A percentile compares a stretch with the other conserved stretches of the same genome.
phyloP scores from a whole-genome alignment of 2,797 vertebrate species.

The Schizothorax lantsangensis region DNA sequence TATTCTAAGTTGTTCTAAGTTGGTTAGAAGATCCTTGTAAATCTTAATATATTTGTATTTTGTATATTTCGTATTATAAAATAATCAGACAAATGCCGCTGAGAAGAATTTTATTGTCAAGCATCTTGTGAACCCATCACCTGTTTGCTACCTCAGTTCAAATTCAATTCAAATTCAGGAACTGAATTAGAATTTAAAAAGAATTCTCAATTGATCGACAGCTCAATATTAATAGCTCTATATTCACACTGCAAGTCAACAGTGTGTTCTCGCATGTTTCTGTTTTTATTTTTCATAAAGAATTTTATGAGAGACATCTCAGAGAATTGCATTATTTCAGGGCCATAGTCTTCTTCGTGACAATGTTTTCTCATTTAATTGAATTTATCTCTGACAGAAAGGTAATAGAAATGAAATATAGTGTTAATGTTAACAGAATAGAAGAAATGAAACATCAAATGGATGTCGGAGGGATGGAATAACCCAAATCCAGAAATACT shows the following conservation, averaged over 20 bases:
- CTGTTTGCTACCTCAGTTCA: not conserved
- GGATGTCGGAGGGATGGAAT: not conserved
- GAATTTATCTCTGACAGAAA: slow-evolving; percentile 17
- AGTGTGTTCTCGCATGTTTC: not conserved
- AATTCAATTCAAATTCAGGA: not conserved
- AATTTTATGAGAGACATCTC: not conserved
- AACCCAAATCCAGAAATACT: slow-evolving; percentile 45
- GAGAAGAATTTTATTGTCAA: not conserved
- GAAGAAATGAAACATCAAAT: slow-evolving; percentile 2
- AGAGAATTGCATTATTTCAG: not conserved
- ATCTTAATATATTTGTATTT: not conserved
- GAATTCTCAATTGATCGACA: not conserved
- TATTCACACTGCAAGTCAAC: not conserved
- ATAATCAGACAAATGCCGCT: not conserved
- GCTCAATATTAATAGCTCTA: not conserved
- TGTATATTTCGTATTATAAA: not conserved
- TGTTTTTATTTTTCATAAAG: slow-evolving; percentile 3
- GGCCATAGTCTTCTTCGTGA: not conserved
- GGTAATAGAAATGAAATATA: slow-evolving; percentile 22
- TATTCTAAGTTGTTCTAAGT: not conserved
- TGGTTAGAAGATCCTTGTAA: not conserved
- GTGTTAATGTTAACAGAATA: slow-evolving; percentile 5
- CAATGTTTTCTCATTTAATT: slow-evolving; percentile 5
- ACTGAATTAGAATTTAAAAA: not conserved
- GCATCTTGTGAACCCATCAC: not conserved